Conservation (phyloP, 2,113 vertebrate species). For the Tautogolabrus adspersus region DNA sequence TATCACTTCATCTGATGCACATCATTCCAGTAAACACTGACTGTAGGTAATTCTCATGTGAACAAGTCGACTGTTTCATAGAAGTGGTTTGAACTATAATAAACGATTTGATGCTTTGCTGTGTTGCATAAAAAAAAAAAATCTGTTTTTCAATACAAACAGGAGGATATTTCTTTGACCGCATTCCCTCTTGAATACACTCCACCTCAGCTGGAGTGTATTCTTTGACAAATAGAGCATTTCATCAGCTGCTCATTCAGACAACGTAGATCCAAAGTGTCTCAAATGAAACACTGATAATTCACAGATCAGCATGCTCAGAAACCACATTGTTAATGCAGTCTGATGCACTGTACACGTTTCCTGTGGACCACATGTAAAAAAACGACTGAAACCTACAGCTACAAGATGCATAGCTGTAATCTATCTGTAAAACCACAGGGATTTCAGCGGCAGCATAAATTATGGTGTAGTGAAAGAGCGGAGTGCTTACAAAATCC, state of each 20-base stretch:
- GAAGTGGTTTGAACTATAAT: slow-evolving; percentile 13
- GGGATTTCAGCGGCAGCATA: slow-evolving; percentile 53
- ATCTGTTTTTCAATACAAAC: slow-evolving; percentile 3
- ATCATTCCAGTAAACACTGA: slow-evolving; percentile 52
- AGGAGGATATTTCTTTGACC: background rate
- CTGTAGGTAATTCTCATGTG: slow-evolving; percentile 22
- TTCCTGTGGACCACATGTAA: slow-evolving; percentile 40
- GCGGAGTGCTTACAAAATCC: slow-evolving; percentile 32
- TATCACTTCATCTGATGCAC: slow-evolving; percentile 47
- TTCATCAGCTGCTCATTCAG: slow-evolving; percentile 46
- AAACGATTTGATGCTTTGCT: background rate
- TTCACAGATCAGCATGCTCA: slow-evolving; percentile 40
- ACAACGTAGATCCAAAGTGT: slow-evolving; percentile 24
- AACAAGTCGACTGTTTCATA: slow-evolving; percentile 16
- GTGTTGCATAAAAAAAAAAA: background rate
- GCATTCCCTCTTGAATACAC: background rate
- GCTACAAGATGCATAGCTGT: slow-evolving; percentile 47
- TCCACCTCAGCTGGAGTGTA: slow-evolving; percentile 6
- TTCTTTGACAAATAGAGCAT: slow-evolving; percentile 14
- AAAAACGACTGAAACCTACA: slow-evolving; percentile 53
- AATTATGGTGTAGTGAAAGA: slow-evolving; percentile 57
- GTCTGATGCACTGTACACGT: slow-evolving; percentile 31
- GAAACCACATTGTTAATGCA: slow-evolving; percentile 49
- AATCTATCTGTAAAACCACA: slow-evolving; percentile 57
- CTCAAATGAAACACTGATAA: slow-evolving; percentile 9